phyloP scores from a whole-genome alignment of 2,113 vertebrate genomes.

The Gobiocypris rarus region DNA sequence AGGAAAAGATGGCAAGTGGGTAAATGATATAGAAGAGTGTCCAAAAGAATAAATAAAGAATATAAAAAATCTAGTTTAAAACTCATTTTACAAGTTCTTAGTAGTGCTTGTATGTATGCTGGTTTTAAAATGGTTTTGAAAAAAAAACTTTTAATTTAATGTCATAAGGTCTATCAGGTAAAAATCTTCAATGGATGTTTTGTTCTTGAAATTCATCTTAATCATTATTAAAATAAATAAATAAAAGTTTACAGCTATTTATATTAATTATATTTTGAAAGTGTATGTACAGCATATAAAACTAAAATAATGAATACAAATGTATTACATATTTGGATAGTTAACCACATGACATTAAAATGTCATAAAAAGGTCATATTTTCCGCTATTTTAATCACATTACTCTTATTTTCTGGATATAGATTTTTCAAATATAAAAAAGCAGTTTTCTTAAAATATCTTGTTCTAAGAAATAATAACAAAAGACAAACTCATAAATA shows the following conservation, averaged over 20 bases:
- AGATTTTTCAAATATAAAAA: not conserved
- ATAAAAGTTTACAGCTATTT: not conserved
- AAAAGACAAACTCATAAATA: not conserved
- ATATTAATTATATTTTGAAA: not conserved
- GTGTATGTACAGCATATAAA: not conserved
- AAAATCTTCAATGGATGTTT: not conserved
- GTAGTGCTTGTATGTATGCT: not conserved
- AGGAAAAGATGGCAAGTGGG: conserved; percentile 11
- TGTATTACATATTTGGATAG: too few species aligned
- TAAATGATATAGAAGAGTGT: conserved; percentile 2
- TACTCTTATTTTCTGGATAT: not conserved
- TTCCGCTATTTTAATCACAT: not conserved
- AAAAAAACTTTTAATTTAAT: not conserved
- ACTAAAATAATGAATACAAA: not conserved
- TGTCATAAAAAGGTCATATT: not conserved
- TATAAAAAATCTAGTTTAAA: not conserved
- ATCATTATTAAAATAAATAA: not conserved
- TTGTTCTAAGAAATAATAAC: not conserved
- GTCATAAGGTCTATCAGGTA: not conserved
- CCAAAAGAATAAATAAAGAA: too few species aligned
- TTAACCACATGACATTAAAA: too few species aligned
- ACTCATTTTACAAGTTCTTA: not conserved
- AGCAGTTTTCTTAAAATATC: not conserved
- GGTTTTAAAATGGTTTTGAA: not conserved
- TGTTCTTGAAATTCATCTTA: not conserved